These are phyloP conservation scores for Callyntrura guangdongensis DNA, from an alignment of 2,888 invertebrate genomes.

Conservation along the genomic window DNA sequence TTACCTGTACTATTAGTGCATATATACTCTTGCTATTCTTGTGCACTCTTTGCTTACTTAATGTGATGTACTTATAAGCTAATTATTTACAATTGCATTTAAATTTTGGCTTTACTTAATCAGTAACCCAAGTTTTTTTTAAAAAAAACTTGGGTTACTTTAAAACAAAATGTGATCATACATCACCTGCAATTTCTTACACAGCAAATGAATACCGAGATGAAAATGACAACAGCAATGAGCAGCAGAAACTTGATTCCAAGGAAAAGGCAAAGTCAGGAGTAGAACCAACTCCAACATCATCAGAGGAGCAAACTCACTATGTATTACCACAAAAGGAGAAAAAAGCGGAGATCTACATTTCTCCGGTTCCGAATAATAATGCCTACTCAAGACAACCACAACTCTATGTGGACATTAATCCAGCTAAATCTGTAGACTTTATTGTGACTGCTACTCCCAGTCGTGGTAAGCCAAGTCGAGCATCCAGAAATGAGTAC, in stretches of 20 bases:
- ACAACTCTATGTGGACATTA: constrained; percentile 83
- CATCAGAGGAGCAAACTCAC: constrained; percentile 84
- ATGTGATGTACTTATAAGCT: too few relatives aligned
- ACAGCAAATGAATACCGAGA: constrained; percentile 65
- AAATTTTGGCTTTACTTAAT: too few relatives aligned
- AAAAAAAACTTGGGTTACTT: too few relatives aligned
- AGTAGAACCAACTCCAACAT: constrained; percentile 79
- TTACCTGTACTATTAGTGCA: too few relatives aligned
- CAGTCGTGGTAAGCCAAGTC: constrained; percentile 79
- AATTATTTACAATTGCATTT: too few relatives aligned
- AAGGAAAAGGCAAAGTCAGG: constrained; percentile 38
- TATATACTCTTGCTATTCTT: too few relatives aligned
- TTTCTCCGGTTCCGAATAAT: constrained; percentile 83
- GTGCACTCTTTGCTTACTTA: too few relatives aligned
- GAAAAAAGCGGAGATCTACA: constrained; percentile 83
- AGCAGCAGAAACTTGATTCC: constrained; percentile 30
- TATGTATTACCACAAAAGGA: constrained; percentile 83
- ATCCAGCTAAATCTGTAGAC: constrained; percentile 84
- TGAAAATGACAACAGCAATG: constrained; percentile 44
- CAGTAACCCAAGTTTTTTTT: background rate
- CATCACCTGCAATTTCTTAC: background rate
- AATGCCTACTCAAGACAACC: constrained; percentile 84
- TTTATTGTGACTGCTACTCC: constrained; percentile 84
- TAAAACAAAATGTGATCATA: background rate
- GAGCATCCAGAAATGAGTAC: constrained; percentile 73